These are phyloP conservation scores for Tympanoctomys barrerae DNA, from an alignment of 2,797 vertebrate species.

Conservation along the genomic window DNA sequence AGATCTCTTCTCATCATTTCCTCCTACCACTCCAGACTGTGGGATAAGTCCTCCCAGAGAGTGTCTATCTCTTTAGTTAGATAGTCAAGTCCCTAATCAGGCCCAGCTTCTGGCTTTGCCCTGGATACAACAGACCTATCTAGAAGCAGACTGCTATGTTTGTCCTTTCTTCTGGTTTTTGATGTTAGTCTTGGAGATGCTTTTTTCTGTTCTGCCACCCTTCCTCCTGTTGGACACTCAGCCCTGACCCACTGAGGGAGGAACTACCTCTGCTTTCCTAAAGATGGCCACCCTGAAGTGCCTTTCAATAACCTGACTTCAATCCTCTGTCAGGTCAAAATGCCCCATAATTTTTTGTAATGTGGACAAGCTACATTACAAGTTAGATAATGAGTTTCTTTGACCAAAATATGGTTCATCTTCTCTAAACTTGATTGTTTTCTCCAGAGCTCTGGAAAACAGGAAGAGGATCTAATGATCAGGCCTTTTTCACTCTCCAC, in stretches of 20 bases:
- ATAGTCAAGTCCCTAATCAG: background rate
- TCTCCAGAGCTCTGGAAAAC: background rate
- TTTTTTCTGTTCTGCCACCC: background rate
- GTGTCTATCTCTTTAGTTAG: background rate
- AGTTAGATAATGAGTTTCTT: background rate
- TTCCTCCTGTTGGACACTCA: background rate
- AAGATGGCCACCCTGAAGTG: background rate
- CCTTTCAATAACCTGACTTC: background rate
- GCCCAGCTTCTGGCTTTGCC: background rate
- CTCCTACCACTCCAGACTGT: background rate
- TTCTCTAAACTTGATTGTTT: background rate
- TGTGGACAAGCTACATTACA: background rate
- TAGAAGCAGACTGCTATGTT: background rate
- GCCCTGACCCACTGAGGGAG: background rate
- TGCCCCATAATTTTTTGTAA: background rate
- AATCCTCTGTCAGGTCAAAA: background rate
- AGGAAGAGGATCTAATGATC: background rate
- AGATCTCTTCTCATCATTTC: background rate
- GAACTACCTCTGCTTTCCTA: background rate
- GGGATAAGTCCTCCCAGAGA: background rate
- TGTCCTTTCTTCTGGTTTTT: background rate
- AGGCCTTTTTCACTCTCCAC: background rate
- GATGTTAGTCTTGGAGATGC: background rate
- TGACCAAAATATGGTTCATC: background rate
- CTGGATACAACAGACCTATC: background rate